Evolutionary conservation across 2,797 vertebrate genomes (phyloP), one percentile per base, ranked within the genome.

Genomic region (Chelon labrosus): DNA sequence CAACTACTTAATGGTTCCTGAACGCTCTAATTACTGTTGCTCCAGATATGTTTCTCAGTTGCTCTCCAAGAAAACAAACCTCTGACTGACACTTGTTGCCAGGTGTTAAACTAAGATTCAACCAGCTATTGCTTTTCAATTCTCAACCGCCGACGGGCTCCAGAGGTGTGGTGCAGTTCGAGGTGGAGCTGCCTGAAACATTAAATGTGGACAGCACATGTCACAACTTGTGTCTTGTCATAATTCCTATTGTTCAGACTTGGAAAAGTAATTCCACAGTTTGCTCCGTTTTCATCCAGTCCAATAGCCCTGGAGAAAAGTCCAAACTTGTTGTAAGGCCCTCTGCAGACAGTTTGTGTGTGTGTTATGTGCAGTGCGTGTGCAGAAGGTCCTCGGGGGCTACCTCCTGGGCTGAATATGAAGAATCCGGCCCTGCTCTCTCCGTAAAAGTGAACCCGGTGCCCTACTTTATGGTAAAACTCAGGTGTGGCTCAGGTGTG

Each of bases 1-100:
- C 83, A 92, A 92, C 84, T 77, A 88, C 92, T 86, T 91, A 92
- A 93, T 91, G 83, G 84, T 52, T 77, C 68, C 70, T 84, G 77
- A 79, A 77, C 37, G 73, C 74, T 79, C 73, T 80, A 89, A 91
- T 92, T 63, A 68, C 84, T 31, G 67, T 75, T 66, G 75, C 73
- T 86, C 44, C 7, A 75, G 70, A 80, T 78, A 72, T 11, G 58
- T 85, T 88, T 87, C 77, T 86, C 70, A 66, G 70, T 69, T 63
- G 54, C 65, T 80, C 74, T 57, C 58, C 49, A 53, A 66, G 69
- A 86, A 90, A 91, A 91, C 87, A 89, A 89, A 83, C 75, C 66
- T 70, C 53, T 44, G 67, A 56, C 54, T 68, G 73, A 81, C 75
- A 39, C 78, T 75, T 77, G 70, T 73, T 80, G 75, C 73, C 68